Evolutionary conservation across 1,140 invertebrate species (phyloP).

Genomic region (Nymphalis io): DNA sequence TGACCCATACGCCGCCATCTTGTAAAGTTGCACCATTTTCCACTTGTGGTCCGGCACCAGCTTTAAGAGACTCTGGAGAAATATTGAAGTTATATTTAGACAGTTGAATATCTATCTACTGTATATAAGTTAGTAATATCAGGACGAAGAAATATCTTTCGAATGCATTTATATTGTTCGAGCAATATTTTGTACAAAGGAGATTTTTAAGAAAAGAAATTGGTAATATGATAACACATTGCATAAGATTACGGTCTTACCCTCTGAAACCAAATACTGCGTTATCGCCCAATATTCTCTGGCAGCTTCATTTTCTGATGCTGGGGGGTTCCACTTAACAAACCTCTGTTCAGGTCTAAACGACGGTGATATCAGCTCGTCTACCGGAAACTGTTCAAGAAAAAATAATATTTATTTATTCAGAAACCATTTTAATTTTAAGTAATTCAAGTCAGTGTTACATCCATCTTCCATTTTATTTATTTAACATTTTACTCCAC

Average conservation of each 20-base stretch:
- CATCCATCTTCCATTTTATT: neutral
- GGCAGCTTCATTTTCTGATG: slow-evolving; percentile 55
- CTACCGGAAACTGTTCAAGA: slow-evolving; percentile 63
- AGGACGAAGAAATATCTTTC: too few relatives aligned
- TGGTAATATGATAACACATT: too few relatives aligned
- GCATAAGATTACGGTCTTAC: slow-evolving; percentile 40
- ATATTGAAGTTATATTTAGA: neutral
- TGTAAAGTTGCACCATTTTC: slow-evolving; percentile 66
- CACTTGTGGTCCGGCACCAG: slow-evolving; percentile 65
- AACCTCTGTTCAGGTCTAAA: slow-evolving; percentile 67
- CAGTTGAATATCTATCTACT: too few relatives aligned
- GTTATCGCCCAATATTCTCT: slow-evolving; percentile 71
- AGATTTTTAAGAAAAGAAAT: too few relatives aligned
- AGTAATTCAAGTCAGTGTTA: neutral
- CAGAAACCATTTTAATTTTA: neutral
- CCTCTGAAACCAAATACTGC: slow-evolving; percentile 69
- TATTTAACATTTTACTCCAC: too few relatives aligned
- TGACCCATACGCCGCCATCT: slow-evolving; percentile 71
- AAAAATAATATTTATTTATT: slow-evolving; percentile 2
- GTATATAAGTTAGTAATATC: too few relatives aligned
- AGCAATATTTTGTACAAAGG: too few relatives aligned
- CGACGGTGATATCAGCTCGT: slow-evolving; percentile 57
- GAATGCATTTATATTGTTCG: too few relatives aligned
- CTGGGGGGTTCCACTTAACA: slow-evolving; percentile 62
- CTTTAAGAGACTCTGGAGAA: slow-evolving; percentile 62